Conservation (phyloP, 2,797 vertebrate species). For the Perdix hodgsoniae region DNA sequence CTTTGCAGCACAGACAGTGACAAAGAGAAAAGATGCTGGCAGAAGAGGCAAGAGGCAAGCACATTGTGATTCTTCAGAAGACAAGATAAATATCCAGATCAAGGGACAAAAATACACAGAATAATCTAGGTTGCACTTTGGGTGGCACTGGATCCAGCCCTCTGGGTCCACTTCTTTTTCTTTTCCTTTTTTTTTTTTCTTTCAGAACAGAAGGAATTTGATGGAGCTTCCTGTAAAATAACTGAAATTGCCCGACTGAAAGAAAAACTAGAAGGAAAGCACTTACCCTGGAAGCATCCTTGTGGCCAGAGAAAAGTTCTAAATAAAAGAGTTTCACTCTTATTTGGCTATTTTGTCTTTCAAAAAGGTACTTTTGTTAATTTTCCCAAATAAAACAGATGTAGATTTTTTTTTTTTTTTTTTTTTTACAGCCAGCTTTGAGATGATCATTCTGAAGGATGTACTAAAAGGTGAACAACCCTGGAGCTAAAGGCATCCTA, state of each 20-base stretch:
- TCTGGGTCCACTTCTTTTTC: neutral
- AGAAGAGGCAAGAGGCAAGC: neutral
- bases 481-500: neutral
- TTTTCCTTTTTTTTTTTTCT: neutral
- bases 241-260: neutral
- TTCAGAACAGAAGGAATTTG: neutral
- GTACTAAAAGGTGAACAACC: neutral
- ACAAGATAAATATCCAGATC: neutral
- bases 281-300: neutral
- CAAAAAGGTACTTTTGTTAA: neutral
- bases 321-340: no score
- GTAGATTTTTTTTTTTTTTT: neutral
- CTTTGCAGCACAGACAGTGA: neutral
- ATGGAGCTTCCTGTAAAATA: neutral
- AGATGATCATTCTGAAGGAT: neutral
- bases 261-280: neutral
- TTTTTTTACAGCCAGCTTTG: neutral
- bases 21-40: neutral
- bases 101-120: neutral
- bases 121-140: neutral
- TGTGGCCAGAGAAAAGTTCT: neutral
- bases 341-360: neutral
- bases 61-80: neutral
- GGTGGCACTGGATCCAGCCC: neutral
- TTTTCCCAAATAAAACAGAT: neutral